A percentile compares a stretch with the other conserved stretches of the same genome.
phyloP scores from a whole-genome alignment of 2,888 invertebrate genomes.

The Molanna angustata region DNA sequence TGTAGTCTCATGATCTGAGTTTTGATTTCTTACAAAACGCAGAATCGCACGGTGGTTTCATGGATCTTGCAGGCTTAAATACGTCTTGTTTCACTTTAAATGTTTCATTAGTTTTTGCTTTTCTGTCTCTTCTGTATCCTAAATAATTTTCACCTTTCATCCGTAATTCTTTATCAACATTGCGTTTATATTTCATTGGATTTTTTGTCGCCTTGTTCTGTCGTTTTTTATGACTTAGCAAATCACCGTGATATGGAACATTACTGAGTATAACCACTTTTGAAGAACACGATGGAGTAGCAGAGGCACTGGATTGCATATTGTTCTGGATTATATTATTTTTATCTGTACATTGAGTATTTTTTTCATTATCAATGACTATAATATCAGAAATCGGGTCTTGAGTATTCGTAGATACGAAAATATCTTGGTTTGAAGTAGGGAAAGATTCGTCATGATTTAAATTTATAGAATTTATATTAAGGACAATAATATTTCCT shows the following conservation, averaged over 20 bases:
- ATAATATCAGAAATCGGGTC: background rate
- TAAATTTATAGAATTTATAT: background rate
- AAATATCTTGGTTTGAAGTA: background rate
- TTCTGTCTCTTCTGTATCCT: constrained; percentile 3
- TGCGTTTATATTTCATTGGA: constrained; percentile 1
- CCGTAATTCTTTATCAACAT: background rate
- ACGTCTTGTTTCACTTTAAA: constrained; percentile 5
- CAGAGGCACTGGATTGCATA: background rate
- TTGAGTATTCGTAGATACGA: background rate
- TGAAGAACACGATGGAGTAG: background rate
- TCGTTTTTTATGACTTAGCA: background rate
- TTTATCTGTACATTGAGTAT: background rate
- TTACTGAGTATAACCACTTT: constrained; percentile 4
- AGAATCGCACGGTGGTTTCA: constrained; percentile 3
- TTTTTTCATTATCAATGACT: background rate
- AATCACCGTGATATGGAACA: constrained; percentile 6
- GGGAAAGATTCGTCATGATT: background rate
- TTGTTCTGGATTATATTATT: background rate
- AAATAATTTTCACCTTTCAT: constrained; percentile 8
- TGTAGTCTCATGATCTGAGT: background rate
- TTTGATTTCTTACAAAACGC: constrained; percentile 6
- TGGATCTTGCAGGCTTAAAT: constrained; percentile 1
- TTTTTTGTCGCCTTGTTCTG: constrained; percentile 5
- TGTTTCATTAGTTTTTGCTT: background rate
- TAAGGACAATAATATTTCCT: too few relatives aligned